Conservation (phyloP, 2,888 invertebrate genomes). For the Drosophila nr. medialis region DNA sequence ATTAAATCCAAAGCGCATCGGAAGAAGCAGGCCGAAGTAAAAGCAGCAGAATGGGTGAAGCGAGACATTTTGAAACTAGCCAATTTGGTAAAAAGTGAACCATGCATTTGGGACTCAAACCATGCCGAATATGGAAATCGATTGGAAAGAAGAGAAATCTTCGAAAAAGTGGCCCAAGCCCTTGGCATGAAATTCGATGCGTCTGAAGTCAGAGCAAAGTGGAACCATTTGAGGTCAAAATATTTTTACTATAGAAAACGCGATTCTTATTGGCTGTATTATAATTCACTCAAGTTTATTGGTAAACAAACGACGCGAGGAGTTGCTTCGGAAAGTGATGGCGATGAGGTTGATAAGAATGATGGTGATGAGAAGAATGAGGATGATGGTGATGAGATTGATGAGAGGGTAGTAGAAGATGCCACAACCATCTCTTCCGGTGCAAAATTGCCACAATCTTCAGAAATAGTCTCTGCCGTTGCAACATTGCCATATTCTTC, state of each 20-base stretch:
- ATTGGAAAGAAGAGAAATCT: neutral
- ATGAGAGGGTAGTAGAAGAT: neutral
- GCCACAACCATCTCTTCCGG: neutral
- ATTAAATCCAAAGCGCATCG: neutral
- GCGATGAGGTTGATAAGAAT: neutral
- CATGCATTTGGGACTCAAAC: constrained; percentile 8
- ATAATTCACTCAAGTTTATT: neutral
- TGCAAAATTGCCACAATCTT: neutral
- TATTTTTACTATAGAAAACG: neutral
- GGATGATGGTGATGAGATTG: neutral
- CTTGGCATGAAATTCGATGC: neutral
- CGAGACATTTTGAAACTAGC: neutral
- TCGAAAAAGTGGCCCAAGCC: neutral
- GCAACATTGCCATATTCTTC: neutral
- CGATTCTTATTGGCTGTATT: neutral
- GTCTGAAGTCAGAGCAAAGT: neutral
- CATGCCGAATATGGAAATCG: neutral
- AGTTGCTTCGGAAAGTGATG: too few relatives aligned
- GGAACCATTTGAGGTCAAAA: neutral
- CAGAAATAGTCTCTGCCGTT: neutral
- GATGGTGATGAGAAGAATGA: neutral
- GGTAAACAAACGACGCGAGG: neutral
- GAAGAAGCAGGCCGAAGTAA: neutral
- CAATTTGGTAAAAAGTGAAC: neutral
- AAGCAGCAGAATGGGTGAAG: neutral